phyloP scores from a whole-genome alignment of 2,113 vertebrate species.

The Lethenteron camtschaticum region DNA sequence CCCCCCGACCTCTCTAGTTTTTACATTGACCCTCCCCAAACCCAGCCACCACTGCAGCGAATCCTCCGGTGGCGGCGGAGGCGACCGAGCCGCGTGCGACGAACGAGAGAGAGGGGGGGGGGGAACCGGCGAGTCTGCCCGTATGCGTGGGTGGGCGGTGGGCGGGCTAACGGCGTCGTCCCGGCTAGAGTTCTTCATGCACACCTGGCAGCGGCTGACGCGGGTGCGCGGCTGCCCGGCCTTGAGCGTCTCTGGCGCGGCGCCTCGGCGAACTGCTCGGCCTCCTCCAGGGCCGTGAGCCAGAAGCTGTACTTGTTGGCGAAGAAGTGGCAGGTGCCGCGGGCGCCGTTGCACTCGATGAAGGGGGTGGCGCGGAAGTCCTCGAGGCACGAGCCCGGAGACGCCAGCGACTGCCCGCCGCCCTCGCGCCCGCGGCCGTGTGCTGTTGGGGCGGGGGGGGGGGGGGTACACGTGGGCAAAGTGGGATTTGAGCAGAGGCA shows the following conservation, averaged over 20 bases:
- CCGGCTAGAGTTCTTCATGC: slow-evolving; percentile 87
- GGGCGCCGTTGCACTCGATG: slow-evolving; percentile 80
- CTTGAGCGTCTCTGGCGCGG: slow-evolving; percentile 59
- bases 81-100: too few species aligned
- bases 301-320: slow-evolving; percentile 94
- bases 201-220: slow-evolving; percentile 93
- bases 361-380: slow-evolving; percentile 88
- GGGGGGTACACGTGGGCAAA: too few species aligned
- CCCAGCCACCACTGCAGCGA: too few species aligned
- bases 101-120: too few species aligned
- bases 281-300: slow-evolving; percentile 46
- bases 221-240: slow-evolving; percentile 69
- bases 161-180: neutral
- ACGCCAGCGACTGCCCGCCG: slow-evolving; percentile 75
- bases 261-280: slow-evolving; percentile 37
- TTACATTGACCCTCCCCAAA: too few species aligned
- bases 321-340: slow-evolving; percentile 85
- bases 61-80: too few species aligned
- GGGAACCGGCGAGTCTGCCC: too few species aligned
- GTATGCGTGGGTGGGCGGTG: neutral
- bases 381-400: slow-evolving; percentile 82
- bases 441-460: slow-evolving; percentile 27
- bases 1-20: too few species aligned
- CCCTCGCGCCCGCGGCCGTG: slow-evolving; percentile 70
- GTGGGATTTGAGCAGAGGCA: too few species aligned